A percentile compares a stretch with the other conserved stretches of the same genome.
Evolutionary conservation across 2,888 invertebrate species (phyloP).

Genomic region (Eristalinus sepulchralis): DNA sequence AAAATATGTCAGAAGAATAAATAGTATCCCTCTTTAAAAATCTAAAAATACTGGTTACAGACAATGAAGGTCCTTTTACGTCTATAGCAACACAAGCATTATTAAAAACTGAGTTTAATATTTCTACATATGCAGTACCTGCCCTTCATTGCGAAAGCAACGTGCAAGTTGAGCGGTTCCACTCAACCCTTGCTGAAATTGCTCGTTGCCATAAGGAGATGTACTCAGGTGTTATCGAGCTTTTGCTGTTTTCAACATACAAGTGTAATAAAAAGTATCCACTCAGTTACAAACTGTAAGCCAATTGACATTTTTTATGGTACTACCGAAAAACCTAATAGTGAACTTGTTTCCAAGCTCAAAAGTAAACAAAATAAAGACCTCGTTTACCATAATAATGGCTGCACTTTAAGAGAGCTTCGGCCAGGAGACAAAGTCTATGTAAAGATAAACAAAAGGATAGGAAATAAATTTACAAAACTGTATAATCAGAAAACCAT

Average conservation of each 20-base stretch:
- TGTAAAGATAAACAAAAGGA: constrained; percentile 15
- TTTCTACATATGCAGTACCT: no score
- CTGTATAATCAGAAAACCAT: constrained; percentile 25
- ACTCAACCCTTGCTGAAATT: constrained; percentile 25
- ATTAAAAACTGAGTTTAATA: no score
- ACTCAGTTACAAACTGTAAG: no score
- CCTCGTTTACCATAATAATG: background rate
- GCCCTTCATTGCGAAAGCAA: constrained; percentile 29
- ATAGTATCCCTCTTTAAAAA: background rate
- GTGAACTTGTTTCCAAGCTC: background rate
- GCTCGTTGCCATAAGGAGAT: background rate
- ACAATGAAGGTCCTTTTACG: background rate
- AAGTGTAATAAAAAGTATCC: no score
- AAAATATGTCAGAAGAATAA: constrained; percentile 18
- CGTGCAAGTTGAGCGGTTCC: constrained; percentile 28
- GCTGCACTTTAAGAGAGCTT: background rate
- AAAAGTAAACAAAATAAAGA: constrained; percentile 7
- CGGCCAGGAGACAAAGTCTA: background rate
- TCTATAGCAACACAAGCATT: no score
- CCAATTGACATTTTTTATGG: no score
- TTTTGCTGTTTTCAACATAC: background rate
- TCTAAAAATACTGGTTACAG: no score
- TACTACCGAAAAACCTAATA: constrained; percentile 6
- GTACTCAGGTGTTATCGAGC: background rate
- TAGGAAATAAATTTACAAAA: constrained; percentile 23